Base-by-base conservation (phyloP, 2,113 vertebrate species). In the Ovibos moschatus region DNA sequence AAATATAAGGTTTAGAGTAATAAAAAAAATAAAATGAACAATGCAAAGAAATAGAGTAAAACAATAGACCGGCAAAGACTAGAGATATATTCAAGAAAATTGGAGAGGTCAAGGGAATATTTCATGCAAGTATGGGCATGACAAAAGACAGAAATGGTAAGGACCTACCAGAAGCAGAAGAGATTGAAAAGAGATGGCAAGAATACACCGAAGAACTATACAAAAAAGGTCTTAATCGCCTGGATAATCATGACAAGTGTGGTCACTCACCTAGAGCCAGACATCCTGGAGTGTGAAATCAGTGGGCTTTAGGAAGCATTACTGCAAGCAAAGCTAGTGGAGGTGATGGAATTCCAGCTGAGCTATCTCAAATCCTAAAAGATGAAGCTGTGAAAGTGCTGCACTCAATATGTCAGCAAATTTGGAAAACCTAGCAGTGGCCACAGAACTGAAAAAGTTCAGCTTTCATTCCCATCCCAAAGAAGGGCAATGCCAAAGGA, bases 231-330 rank as follows among this genome's bases (percentile, higher is more conserved):
- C 64, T 71, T 71, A 71, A 71, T 36, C 17, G 9, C 64, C 17
- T 0, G 0, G n/a, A 21, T 36, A 71, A 21, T 36, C 17, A 36
- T 36, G n/a, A 36, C 17, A 11, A 11, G 2, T 71, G 8, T 71
- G n/a, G n/a, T 36, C 9, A 71, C 17, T 71, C n/a, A 71, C 64
- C n/a, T 36, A 71, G 64, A 71, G n/a, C 17, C 64, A 71, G 64
- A 71, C 64, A 36, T 71, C n/a, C n/a, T 71, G n/a, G n/a, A 36
- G n/a, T 36, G 19, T 71, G 64, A 71, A 71, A 71, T 36, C 64
- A 71, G 2, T 71, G n/a, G 64, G 4, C 17, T 36, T 71, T 71
- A 71, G 17, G n/a, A 36, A 36, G 17, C 17, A 36, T 71, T 71
- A 71, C 64, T 36, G n/a, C n/a, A 36, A 71, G n/a, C 64, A 71